These are phyloP conservation scores for Nesometra sesokonis DNA, from an alignment of 35 echinoderm and acorn worm species.

Conservation along the genomic window DNA sequence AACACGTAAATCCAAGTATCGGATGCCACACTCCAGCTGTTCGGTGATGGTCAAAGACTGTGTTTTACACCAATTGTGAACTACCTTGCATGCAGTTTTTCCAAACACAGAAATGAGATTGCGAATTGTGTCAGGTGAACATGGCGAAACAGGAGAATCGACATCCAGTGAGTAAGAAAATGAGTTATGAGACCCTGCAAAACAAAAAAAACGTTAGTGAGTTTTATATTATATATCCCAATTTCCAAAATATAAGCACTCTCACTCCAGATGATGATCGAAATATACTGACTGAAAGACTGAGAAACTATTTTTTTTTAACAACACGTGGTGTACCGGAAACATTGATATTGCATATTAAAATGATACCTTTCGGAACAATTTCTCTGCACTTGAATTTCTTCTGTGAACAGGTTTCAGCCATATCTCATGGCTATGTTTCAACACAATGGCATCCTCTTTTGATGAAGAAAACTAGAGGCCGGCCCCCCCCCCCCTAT, in stretches of 20 bases:
- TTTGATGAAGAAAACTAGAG: too few relatives aligned
- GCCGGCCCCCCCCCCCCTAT: too few relatives aligned
- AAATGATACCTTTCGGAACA: too few relatives aligned
- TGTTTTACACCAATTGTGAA: slow-evolving; percentile 60
- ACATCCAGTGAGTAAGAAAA: slow-evolving; percentile 48
- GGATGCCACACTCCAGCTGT: slow-evolving; percentile 54
- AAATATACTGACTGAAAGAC: too few relatives aligned
- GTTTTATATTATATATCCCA: neutral
- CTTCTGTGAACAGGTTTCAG: too few relatives aligned
- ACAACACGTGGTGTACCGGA: too few relatives aligned
- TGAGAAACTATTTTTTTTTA: too few relatives aligned
- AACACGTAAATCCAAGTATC: slow-evolving; percentile 60
- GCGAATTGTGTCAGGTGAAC: slow-evolving; percentile 66
- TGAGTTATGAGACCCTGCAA: slow-evolving; percentile 59
- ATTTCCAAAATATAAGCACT: neutral
- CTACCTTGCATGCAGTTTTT: slow-evolving; percentile 44
- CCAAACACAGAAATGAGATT: slow-evolving; percentile 61
- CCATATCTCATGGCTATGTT: too few relatives aligned
- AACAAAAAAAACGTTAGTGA: neutral
- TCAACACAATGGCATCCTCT: too few relatives aligned
- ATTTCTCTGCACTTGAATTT: too few relatives aligned
- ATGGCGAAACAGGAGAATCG: slow-evolving; percentile 35
- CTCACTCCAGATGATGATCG: too few relatives aligned
- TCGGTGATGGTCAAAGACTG: slow-evolving; percentile 50
- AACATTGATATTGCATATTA: too few relatives aligned